phyloP scores from a whole-genome alignment of 1,140 invertebrate species.

The Nephila pilipes region DNA sequence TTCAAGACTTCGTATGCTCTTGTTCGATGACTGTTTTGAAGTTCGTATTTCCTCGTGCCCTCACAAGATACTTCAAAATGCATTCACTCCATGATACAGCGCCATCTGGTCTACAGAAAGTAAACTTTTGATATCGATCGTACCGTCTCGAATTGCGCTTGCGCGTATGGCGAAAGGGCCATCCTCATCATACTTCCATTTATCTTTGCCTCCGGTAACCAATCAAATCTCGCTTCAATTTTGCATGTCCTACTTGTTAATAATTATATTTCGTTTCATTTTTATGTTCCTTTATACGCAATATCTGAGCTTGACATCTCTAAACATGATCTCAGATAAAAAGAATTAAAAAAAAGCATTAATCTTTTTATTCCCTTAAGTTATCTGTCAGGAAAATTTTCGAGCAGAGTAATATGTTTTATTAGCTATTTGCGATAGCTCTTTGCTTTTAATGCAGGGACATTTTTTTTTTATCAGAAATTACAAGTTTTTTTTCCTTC shows the following conservation, averaged over 20 bases:
- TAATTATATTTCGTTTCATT: constrained; percentile 75
- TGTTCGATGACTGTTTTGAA: neutral
- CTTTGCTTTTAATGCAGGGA: constrained; percentile 27
- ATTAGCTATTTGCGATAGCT: constrained; percentile 26
- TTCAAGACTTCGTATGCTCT: too few species aligned
- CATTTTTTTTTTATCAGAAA: neutral
- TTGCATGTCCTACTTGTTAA: constrained; percentile 76
- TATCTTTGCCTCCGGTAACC: constrained; percentile 67
- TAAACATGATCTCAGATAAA: constrained; percentile 68
- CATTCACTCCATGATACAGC: neutral
- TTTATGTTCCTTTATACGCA: constrained; percentile 70
- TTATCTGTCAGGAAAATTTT: constrained; percentile 52
- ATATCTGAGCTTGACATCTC: constrained; percentile 68
- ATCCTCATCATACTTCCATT: constrained; percentile 72
- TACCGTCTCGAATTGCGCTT: neutral
- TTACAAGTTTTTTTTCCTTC: constrained; percentile 48
- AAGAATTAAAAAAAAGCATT: constrained; percentile 68
- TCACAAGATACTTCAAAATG: neutral
- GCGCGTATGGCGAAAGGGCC: constrained; percentile 48
- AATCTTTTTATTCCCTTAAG: constrained; percentile 71
- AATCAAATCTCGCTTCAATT: constrained; percentile 75
- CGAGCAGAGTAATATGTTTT: constrained; percentile 50
- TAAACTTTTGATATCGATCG: constrained; percentile 38
- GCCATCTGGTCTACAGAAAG: constrained; percentile 50
- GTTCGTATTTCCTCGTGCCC: neutral